Evolutionary conservation across 2,113 vertebrate species (phyloP).

Genomic region (Lanius collurio): DNA sequence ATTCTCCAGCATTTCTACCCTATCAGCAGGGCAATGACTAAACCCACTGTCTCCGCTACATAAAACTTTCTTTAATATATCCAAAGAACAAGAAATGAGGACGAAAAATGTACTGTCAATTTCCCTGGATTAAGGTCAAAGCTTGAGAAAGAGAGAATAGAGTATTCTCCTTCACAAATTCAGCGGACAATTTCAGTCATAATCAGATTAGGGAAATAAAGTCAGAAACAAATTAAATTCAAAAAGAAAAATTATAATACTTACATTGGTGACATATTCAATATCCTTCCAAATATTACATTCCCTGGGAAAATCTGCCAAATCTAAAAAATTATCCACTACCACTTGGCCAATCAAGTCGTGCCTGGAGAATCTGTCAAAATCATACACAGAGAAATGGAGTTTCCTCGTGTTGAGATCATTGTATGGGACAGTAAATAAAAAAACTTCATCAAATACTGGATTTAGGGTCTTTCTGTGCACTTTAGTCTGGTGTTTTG

Average conservation of each 20-base stretch:
- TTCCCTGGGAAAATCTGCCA: constrained; percentile 96
- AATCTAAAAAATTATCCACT: constrained; percentile 98
- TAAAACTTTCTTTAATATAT: not conserved
- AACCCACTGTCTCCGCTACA: not conserved
- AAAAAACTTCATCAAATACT: constrained; percentile 97
- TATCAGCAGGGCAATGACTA: not conserved
- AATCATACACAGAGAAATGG: constrained; percentile 98
- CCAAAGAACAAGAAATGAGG: not conserved
- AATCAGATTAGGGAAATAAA: not conserved
- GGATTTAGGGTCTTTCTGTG: constrained; percentile 98
- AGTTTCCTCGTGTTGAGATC: constrained; percentile 93
- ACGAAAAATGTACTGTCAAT: not conserved
- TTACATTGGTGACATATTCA: constrained; percentile 95
- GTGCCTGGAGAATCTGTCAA: constrained; percentile 97
- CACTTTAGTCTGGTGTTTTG: constrained; percentile 99
- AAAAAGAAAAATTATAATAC: constrained; percentile 65
- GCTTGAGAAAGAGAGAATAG: not conserved
- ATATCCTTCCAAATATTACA: constrained; percentile 95
- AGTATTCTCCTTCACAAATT: not conserved
- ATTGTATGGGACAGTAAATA: constrained; percentile 94
- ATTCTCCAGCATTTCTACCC: not conserved
- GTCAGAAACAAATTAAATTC: not conserved
- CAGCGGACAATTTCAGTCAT: not conserved
- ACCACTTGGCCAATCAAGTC: constrained; percentile 97
- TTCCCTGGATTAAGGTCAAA: constrained; percentile 2